phyloP scores from a whole-genome alignment of 2,888 invertebrate genomes.

The Eulithis testata region DNA sequence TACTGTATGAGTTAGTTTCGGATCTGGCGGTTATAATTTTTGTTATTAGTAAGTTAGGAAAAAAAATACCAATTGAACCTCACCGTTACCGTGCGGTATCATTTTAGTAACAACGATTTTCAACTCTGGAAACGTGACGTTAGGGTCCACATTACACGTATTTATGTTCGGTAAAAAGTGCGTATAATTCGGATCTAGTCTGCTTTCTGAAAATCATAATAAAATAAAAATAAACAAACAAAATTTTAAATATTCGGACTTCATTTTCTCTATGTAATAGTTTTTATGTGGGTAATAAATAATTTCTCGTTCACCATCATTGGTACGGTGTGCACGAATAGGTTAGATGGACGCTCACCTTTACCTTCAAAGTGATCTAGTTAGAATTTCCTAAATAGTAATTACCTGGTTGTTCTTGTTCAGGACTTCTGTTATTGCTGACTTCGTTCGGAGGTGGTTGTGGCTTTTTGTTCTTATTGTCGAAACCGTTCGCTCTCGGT shows the following conservation, averaged over 20 bases:
- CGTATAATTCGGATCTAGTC: slow-evolving; percentile 57
- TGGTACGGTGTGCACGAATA: neutral
- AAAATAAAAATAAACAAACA: slow-evolving; percentile 21
- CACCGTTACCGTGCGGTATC: slow-evolving; percentile 73
- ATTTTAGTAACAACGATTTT: slow-evolving; percentile 79
- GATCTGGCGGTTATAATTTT: neutral
- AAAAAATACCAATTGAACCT: slow-evolving; percentile 44
- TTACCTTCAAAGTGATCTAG: neutral
- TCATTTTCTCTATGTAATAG: no score
- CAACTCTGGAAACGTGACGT: slow-evolving; percentile 70
- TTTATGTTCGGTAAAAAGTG: slow-evolving; percentile 56
- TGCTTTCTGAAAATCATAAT: slow-evolving; percentile 63
- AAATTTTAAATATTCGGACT: neutral
- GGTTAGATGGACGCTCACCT: slow-evolving; percentile 11
- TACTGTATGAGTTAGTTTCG: neutral
- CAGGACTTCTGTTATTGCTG: slow-evolving; percentile 55
- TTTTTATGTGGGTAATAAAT: neutral
- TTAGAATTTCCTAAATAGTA: neutral
- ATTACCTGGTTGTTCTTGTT: slow-evolving; percentile 66
- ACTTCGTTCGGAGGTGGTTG: slow-evolving; percentile 59
- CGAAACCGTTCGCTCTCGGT: slow-evolving; percentile 68
- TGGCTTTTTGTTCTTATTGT: slow-evolving; percentile 66
- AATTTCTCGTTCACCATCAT: neutral
- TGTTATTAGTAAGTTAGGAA: slow-evolving; percentile 21
- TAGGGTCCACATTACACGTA: slow-evolving; percentile 51